phyloP scores from a whole-genome alignment of 2,888 invertebrate species.

The Acronicta leporina region DNA sequence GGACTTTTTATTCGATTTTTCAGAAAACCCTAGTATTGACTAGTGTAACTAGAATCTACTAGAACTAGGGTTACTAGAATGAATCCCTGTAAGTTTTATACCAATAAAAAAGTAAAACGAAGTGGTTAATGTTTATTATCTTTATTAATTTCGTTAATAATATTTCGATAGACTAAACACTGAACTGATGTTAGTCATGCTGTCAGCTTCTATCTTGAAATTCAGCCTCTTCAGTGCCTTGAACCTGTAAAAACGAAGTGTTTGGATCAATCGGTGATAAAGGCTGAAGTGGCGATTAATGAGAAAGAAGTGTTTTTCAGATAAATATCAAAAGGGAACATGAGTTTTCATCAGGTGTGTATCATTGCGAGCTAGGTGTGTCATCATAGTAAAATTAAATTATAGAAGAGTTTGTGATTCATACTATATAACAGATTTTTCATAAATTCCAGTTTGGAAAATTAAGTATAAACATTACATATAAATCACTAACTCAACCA shows the following conservation, averaged over 20 bases:
- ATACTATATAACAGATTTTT: no score
- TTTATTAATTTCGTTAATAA: no score
- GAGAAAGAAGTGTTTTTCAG: conserved; percentile 64
- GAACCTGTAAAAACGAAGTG: conserved; percentile 17
- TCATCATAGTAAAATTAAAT: conserved; percentile 79
- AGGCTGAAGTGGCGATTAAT: neutral
- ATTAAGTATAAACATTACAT: no score
- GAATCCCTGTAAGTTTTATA: no score
- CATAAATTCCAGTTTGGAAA: no score
- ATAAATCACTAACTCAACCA: neutral
- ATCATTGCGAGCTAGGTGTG: conserved; percentile 90
- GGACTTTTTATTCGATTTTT: neutral
- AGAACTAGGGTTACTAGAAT: no score
- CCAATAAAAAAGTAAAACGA: no score
- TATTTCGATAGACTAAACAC: no score
- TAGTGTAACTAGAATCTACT: no score
- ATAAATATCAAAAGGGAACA: conserved; percentile 89
- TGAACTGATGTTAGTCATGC: neutral
- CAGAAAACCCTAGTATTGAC: no score
- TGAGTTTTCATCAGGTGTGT: conserved; percentile 88
- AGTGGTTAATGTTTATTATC: no score
- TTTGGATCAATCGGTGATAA: neutral
- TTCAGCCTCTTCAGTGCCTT: neutral
- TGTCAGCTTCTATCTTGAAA: neutral
- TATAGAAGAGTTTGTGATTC: neutral